phyloP scores from a whole-genome alignment of 2,888 invertebrate genomes.

The Colostygia pectinataria region DNA sequence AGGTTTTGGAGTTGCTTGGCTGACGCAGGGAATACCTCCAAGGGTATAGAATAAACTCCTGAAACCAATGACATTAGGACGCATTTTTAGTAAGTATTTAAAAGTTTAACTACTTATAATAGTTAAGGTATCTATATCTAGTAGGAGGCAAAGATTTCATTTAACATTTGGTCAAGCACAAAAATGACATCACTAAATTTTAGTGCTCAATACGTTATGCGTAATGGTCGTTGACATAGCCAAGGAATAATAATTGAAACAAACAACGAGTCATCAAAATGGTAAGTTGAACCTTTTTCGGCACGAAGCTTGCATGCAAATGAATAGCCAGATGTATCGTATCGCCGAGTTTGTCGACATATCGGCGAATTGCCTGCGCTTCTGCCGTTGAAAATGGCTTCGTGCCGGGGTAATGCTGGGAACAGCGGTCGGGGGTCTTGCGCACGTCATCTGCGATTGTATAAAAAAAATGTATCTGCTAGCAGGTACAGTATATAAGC shows the following conservation, averaged over 20 bases:
- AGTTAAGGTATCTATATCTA: not conserved
- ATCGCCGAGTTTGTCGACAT: conserved; percentile 60
- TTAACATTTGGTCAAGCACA: too few relatives aligned
- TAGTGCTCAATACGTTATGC: too few relatives aligned
- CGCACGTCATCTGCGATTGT: conserved; percentile 61
- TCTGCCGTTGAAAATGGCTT: conserved; percentile 69
- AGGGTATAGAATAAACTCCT: conserved; percentile 73
- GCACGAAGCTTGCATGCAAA: conserved; percentile 66
- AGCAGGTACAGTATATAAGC: too few relatives aligned
- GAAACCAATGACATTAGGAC: too few relatives aligned
- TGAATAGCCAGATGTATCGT: conserved; percentile 62
- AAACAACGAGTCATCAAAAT: too few relatives aligned
- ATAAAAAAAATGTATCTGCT: too few relatives aligned
- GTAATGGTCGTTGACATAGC: too few relatives aligned
- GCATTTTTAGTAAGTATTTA: too few relatives aligned
- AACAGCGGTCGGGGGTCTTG: conserved; percentile 64
- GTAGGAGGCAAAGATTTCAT: too few relatives aligned
- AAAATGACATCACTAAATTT: too few relatives aligned
- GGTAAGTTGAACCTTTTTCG: conserved; percentile 55
- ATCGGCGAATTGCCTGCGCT: conserved; percentile 62
- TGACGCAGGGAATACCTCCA: conserved; percentile 69
- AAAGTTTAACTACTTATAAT: not conserved
- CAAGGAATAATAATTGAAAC: too few relatives aligned
- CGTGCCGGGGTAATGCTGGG: conserved; percentile 65
- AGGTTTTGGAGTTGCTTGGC: conserved; percentile 60